Conservation (phyloP, 2,888 invertebrate genomes). For the Drosophila neotestacea region DNA sequence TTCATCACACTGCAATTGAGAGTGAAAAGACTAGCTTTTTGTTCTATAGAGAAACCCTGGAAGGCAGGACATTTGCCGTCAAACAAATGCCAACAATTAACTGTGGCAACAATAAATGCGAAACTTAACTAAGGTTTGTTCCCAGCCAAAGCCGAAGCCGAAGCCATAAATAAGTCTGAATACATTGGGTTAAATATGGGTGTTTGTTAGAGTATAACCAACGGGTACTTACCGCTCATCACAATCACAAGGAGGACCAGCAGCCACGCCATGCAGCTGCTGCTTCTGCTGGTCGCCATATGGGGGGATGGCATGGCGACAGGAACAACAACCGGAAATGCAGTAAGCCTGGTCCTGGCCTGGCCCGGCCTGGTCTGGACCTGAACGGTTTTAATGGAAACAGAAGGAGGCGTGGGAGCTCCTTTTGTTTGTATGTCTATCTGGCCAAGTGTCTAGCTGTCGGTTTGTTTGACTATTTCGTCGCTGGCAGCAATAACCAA, state of each 20-base stretch:
- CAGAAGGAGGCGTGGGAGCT: slow-evolving; percentile 6
- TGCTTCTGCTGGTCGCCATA: slow-evolving; percentile 52
- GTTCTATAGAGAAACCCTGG: slow-evolving; percentile 19
- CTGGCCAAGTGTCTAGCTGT: slow-evolving; percentile 21
- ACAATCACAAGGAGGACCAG: slow-evolving; percentile 73
- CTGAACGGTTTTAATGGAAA: background rate
- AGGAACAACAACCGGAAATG: slow-evolving; percentile 78
- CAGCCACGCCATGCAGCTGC: slow-evolving; percentile 71
- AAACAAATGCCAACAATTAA: slow-evolving; percentile 78
- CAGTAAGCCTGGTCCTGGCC: slow-evolving; percentile 57
- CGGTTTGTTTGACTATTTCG: slow-evolving; percentile 44
- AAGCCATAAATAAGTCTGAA: slow-evolving; percentile 42
- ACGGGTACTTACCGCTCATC: slow-evolving; percentile 79
- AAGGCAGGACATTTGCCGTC: slow-evolving; percentile 51
- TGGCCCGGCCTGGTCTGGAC: slow-evolving; percentile 8
- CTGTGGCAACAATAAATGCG: slow-evolving; percentile 68
- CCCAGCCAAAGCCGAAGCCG: slow-evolving; percentile 11
- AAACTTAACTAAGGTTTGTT: slow-evolving; percentile 48
- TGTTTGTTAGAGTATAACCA: background rate
- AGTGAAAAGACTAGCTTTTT: slow-evolving; percentile 2
- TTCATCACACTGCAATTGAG: slow-evolving; percentile 17
- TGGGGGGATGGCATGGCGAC: slow-evolving; percentile 55
- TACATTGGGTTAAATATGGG: slow-evolving; percentile 21
- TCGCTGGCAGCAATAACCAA: slow-evolving; percentile 75
- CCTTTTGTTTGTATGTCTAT: slow-evolving; percentile 25